phyloP scores from a whole-genome alignment of 37 sponge, comb jelly and placozoan species.

The Agelas oroides region DNA sequence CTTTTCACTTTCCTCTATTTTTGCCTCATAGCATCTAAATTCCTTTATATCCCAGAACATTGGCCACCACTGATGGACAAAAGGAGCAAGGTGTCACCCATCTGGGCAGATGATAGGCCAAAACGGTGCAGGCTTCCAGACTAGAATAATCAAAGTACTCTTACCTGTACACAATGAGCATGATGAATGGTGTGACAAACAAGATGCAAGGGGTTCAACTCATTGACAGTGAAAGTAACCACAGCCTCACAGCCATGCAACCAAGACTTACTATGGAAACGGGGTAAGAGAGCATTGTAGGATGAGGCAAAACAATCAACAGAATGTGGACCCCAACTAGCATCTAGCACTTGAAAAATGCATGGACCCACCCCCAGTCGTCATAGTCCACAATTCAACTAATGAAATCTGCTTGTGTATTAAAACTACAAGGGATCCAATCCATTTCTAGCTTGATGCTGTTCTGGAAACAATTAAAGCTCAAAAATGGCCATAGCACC shows the following conservation, averaged over 20 bases:
- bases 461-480: not conserved
- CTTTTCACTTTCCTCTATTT: no score
- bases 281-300: not conserved
- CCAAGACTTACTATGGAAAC: not conserved
- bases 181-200: not conserved
- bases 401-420: constrained; percentile 10
- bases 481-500: constrained; percentile 4
- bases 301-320: constrained; percentile 12
- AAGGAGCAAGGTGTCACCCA: not conserved
- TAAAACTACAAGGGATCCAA: constrained; percentile 9
- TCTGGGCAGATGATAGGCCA: constrained; percentile 24
- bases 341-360: not conserved
- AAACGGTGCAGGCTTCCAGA: constrained; percentile 19
- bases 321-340: constrained; percentile 12
- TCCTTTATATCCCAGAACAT: not conserved
- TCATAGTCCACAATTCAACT: constrained; percentile 16
- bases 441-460: not conserved
- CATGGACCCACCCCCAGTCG: constrained; percentile 13
- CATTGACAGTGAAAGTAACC: constrained; percentile 3
- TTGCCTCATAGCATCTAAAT: no score
- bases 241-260: not conserved
- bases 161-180: constrained; percentile 5
- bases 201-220: not conserved
- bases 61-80: not conserved
- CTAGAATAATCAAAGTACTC: constrained; percentile 5